Conservation (phyloP, 2,113 vertebrate species). For the Ceyx melanurus region DNA sequence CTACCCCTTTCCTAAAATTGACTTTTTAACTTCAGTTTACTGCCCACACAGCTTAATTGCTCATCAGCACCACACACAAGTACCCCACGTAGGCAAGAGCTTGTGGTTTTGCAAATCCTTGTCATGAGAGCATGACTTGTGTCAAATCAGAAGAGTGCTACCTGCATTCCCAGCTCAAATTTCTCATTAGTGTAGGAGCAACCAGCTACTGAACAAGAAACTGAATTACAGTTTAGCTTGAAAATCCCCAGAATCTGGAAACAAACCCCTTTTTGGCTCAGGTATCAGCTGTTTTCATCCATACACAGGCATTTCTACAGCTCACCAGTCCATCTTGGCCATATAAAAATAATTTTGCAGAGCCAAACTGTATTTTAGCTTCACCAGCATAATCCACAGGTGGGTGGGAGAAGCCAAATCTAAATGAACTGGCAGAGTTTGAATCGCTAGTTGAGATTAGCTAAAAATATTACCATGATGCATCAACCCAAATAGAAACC, state of each 20-base stretch:
- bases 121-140: background rate
- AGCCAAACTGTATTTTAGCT: background rate
- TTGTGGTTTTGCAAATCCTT: background rate
- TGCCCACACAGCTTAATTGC: background rate
- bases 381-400: background rate
- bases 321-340: background rate
- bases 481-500: conserved; percentile 65
- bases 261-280: background rate
- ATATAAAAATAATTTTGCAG: background rate
- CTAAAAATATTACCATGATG: conserved; percentile 63
- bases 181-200: background rate
- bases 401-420: background rate
- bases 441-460: conserved; percentile 3
- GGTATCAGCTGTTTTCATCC: background rate
- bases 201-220: background rate
- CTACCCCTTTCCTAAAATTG: background rate
- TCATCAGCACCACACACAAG: rapidly evolving
- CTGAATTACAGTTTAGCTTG: background rate
- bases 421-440: conserved; percentile 3
- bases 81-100: rapidly evolving
- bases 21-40: background rate
- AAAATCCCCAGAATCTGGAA: background rate
- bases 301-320: background rate
- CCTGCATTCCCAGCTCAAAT: background rate
- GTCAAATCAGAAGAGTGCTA: background rate